Evolutionary conservation across 2,113 vertebrate genomes (phyloP).

Genomic region (Aptenodytes patagonicus): DNA sequence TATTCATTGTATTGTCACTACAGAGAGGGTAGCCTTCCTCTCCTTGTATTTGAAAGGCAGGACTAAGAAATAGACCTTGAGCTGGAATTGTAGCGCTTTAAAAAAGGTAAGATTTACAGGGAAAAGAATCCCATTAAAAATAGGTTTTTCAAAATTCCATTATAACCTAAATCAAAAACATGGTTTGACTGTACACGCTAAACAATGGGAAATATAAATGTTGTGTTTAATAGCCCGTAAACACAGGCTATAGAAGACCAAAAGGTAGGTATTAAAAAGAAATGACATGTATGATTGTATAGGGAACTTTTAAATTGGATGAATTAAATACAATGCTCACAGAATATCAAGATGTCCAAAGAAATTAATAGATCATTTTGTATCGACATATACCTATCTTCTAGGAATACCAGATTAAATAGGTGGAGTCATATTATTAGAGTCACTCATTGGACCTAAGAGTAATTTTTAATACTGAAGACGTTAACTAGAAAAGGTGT

Average conservation of each 20-base stretch:
- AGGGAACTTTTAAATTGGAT: neutral
- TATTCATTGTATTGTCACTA: neutral
- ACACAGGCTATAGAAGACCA: neutral
- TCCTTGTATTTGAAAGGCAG: neutral
- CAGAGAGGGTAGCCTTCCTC: neutral
- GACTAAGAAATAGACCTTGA: conserved; percentile 11
- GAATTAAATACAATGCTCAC: neutral
- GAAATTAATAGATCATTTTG: neutral
- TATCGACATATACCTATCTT: neutral
- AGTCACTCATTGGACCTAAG: neutral
- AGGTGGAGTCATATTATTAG: neutral
- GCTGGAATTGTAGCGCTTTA: neutral
- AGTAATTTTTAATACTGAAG: neutral
- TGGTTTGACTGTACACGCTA: neutral
- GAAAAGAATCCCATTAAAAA: neutral
- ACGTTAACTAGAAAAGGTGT: neutral
- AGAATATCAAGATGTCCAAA: neutral
- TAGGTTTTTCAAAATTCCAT: conserved; percentile 15
- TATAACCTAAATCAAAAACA: neutral
- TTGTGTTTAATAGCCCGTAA: neutral
- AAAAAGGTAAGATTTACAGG: neutral
- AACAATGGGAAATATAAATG: neutral
- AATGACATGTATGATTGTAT: fast-evolving
- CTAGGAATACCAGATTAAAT: neutral
- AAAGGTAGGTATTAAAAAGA: neutral